phyloP scores from a whole-genome alignment of 2,888 invertebrate species.

The Cosmorhoe ocellata region DNA sequence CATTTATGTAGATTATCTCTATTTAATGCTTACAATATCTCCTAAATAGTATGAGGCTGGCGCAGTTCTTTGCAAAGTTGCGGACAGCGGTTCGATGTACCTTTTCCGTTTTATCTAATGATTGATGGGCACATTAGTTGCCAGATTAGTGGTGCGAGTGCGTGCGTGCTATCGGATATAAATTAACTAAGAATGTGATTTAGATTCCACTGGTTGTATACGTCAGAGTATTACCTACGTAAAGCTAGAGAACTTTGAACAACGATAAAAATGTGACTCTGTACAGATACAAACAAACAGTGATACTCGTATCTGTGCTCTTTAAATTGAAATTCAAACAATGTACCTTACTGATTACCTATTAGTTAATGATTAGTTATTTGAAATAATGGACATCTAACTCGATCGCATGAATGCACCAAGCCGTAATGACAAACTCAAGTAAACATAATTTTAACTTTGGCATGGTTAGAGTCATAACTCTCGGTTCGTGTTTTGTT shows the following conservation, averaged over 20 bases:
- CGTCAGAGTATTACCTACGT: background rate
- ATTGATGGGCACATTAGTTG: constrained; percentile 9
- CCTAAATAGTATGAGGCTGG: background rate
- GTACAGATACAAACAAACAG: background rate
- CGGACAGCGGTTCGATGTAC: background rate
- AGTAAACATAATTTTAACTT: no score
- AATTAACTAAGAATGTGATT: constrained; percentile 1
- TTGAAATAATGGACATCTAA: constrained; percentile 4
- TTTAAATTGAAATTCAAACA: constrained; percentile 3
- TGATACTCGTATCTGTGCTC: no score
- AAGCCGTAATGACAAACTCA: constrained; percentile 1
- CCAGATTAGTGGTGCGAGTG: background rate
- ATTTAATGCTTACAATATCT: no score
- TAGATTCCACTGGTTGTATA: background rate
- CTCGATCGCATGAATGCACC: background rate
- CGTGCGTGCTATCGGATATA: background rate
- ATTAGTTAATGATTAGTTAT: constrained; percentile 7
- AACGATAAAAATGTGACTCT: no score
- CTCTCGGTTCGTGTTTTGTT: no score
- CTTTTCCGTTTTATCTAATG: constrained; percentile 8
- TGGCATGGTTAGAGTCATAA: no score
- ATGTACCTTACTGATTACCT: background rate
- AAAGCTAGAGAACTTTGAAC: background rate
- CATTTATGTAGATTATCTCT: no score
- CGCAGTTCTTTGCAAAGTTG: background rate